phyloP scores from a whole-genome alignment of 1,140 invertebrate genomes.

The Plutomurus gul region DNA sequence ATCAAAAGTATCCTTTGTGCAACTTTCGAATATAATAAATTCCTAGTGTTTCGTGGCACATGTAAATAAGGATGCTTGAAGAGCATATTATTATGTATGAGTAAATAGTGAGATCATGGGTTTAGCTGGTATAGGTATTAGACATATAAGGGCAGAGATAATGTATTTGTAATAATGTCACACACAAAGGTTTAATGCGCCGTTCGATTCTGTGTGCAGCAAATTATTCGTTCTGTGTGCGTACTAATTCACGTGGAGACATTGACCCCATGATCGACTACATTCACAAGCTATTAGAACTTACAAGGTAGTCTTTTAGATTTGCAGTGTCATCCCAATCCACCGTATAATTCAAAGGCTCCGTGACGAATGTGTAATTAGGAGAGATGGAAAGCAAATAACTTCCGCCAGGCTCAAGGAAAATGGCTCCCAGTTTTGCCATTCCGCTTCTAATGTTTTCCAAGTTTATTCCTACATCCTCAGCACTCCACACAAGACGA shows the following conservation, averaged over 20 bases:
- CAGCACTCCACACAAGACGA: neutral
- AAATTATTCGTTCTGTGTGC: neutral
- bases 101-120: no score
- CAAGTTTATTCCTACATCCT: no score
- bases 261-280: neutral
- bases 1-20: no score
- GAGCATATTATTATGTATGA: no score
- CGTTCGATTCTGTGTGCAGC: no score
- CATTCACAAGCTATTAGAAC: neutral
- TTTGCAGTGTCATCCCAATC: neutral
- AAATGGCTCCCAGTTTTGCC: neutral
- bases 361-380: neutral
- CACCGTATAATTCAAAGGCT: neutral
- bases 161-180: no score
- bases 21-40: no score
- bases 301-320: neutral
- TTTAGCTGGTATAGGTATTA: no score
- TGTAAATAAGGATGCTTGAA: no score
- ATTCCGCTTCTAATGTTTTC: neutral
- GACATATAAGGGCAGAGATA: no score
- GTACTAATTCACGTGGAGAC: neutral
- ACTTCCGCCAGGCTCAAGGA: constrained; percentile 13
- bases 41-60: no score
- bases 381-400: constrained; percentile 6
- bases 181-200: no score